These are phyloP conservation scores for Ciconia stormi DNA, from an alignment of 2,113 vertebrate genomes.

Conservation along the genomic window DNA sequence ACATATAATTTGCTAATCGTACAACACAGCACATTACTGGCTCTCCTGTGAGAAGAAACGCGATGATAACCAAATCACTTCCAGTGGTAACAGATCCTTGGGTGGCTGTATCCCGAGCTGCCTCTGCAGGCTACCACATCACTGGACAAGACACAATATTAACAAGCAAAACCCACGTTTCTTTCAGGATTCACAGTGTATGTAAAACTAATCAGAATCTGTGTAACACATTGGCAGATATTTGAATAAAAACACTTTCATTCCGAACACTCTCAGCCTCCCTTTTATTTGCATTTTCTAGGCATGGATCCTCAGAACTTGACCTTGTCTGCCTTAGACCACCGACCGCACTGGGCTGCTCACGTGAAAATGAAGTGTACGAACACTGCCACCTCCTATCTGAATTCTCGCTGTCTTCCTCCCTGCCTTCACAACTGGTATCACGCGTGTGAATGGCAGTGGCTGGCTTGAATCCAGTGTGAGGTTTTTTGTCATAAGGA, in stretches of 20 bases:
- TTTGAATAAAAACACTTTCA: not conserved
- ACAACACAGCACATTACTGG: not conserved
- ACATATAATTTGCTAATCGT: not conserved
- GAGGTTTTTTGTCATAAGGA: not conserved
- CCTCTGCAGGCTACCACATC: not conserved
- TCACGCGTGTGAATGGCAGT: rapidly evolving
- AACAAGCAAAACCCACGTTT: not conserved
- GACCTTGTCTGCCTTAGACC: not conserved
- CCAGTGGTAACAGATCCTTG: not conserved
- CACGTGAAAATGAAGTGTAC: rapidly evolving
- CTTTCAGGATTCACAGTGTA: not conserved
- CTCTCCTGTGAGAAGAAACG: not conserved
- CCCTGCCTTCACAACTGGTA: not conserved
- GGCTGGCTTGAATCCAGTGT: not conserved
- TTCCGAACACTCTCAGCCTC: not conserved
- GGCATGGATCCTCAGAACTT: not conserved
- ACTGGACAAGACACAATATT: not conserved
- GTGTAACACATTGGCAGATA: not conserved
- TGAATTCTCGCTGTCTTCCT: not conserved
- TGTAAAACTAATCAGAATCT: not conserved
- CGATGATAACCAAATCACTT: not conserved
- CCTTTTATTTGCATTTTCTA: not conserved
- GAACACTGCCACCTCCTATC: not conserved
- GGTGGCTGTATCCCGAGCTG: not conserved
- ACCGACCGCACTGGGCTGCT: not conserved